Evolutionary conservation across 2,888 invertebrate genomes (phyloP), one percentile per base, ranked within the genome.

Genomic region (Hoplodrina blanda): DNA sequence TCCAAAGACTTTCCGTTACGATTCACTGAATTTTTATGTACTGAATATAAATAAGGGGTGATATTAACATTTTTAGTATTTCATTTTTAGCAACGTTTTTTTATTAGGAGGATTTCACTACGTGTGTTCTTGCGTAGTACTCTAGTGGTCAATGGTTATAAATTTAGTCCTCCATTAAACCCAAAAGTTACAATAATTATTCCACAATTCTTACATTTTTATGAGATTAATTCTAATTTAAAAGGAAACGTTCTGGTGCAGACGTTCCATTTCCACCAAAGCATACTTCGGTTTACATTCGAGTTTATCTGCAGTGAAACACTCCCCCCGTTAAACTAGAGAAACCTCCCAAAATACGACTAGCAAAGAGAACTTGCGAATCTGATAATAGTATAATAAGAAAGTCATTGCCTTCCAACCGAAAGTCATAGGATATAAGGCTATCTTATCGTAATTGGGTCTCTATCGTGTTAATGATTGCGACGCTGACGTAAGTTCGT

Each of bases 381-480:
- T 55, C 56, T n/a, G 52, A 56, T 67, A 62, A 55, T 69, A 71
- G 6, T 49, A 44, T 49, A 49, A 49, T 19, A 50, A n/a, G 54
- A 11, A 54, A 55, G 53, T 73, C 44, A 69, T 30, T 69, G 70
- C 44, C 63, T 62, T 60, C 54, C 33, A 69, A 46, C 57, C 55
- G 15, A 57, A 62, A 64, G 56, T 65, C 66, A 64, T 15, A 71
- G 62, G 59, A 61, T 46, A 67, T 50, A 66, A 66, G 66, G 62
- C 53, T 73, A 73, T 71, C 62, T 49, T 63, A 64, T 59, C 57
- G 54, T 59, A 64, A 73, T 76, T 76, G 64, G 53, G 70, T 63
- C 49, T 19, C 44, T 44, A 15, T 44, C 13, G 44, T 17, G 56
- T 54, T 73, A 69, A 63, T 20, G 10, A 44, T 76, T 62, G 20